Conservation (phyloP, 2,113 vertebrate genomes). For the Corythornis vintsioides region DNA sequence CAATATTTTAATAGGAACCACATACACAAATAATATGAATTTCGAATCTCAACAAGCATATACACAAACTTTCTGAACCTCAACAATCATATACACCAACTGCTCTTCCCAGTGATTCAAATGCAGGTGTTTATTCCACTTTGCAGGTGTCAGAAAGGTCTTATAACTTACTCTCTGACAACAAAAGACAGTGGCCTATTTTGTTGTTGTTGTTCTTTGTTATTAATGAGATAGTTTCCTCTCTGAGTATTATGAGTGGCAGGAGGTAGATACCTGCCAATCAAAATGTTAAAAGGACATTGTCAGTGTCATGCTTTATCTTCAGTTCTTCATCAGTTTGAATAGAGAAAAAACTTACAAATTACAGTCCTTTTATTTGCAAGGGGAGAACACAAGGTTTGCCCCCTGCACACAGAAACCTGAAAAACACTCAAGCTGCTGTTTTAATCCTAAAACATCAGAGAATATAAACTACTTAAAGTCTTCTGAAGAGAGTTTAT, state of each 20-base stretch:
- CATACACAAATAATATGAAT: neutral
- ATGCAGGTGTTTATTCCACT: neutral
- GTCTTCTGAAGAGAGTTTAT: neutral
- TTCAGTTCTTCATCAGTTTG: neutral
- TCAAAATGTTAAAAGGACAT: neutral
- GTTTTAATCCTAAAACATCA: neutral
- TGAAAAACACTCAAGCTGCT: neutral
- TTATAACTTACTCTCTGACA: neutral
- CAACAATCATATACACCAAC: fast-evolving
- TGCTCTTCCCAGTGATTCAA: neutral
- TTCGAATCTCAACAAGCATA: neutral
- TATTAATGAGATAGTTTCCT: constrained; percentile 1
- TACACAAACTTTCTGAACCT: neutral
- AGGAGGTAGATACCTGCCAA: neutral
- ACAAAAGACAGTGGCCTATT: neutral
- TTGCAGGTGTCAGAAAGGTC: neutral
- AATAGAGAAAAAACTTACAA: neutral
- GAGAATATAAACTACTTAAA: neutral
- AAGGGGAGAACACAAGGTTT: neutral
- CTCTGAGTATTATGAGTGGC: neutral
- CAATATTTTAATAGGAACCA: neutral
- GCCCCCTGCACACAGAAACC: neutral
- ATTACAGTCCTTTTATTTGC: neutral
- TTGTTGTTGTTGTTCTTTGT: neutral
- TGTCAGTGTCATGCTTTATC: neutral